phyloP scores from a whole-genome alignment of 2,888 invertebrate genomes.

The Arenicola marina region DNA sequence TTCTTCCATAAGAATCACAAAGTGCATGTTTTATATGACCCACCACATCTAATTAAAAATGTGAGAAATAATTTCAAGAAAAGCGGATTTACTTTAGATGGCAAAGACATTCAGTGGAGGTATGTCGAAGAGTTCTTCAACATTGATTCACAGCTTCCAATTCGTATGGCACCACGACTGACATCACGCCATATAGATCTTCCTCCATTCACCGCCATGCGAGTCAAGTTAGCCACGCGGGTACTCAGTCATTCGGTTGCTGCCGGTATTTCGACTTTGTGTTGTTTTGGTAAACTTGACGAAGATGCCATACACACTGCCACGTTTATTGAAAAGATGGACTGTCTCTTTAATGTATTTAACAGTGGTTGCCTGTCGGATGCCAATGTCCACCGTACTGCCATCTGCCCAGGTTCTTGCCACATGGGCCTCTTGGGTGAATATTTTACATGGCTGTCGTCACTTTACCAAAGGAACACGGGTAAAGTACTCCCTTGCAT shows the following conservation, averaged over 20 bases:
- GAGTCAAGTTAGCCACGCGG: conserved; percentile 14
- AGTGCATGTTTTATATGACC: conserved; percentile 16
- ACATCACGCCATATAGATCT: background rate
- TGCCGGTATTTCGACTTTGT: background rate
- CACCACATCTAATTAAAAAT: conserved; percentile 20
- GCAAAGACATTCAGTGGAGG: conserved; percentile 4
- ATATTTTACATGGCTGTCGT: no score
- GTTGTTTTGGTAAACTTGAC: background rate
- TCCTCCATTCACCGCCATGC: background rate
- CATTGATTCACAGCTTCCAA: background rate
- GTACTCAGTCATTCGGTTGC: conserved; percentile 15
- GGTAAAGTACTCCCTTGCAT: no score
- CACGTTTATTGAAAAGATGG: conserved; percentile 9
- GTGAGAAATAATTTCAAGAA: conserved; percentile 15
- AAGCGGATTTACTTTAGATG: conserved; percentile 1
- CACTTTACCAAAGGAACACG: no score
- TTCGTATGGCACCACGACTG: conserved; percentile 9
- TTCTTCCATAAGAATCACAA: conserved; percentile 2
- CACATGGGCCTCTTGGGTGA: no score
- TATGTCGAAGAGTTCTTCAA: conserved; percentile 9
- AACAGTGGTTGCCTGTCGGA: conserved; percentile 3
- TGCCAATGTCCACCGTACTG: no score
- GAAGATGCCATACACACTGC: conserved; percentile 10
- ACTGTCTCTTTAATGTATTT: conserved; percentile 16
- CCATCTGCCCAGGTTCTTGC: no score